Evolutionary conservation across 2,797 vertebrate genomes (phyloP).

Genomic region (Girardinus metallicus): DNA sequence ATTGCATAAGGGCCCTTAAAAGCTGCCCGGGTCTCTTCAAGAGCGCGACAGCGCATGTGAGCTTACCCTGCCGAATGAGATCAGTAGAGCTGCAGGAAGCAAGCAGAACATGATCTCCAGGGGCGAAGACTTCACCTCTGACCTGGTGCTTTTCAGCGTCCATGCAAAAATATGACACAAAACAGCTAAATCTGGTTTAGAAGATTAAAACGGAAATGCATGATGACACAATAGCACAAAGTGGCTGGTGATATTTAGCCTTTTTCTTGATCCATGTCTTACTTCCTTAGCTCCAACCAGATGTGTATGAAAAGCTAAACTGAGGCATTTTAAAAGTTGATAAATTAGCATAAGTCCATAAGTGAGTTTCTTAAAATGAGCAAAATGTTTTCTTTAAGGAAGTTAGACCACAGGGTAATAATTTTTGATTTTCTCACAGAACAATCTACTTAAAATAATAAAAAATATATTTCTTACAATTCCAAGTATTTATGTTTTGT

Average conservation of each 20-base stretch:
- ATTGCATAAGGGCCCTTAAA: conserved; percentile 57
- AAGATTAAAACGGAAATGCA: background rate
- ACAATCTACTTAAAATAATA: no score
- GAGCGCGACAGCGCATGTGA: conserved; percentile 12
- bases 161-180: conserved; percentile 7
- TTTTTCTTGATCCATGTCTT: background rate
- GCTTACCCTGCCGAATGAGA: conserved; percentile 30
- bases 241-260: background rate
- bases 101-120: conserved; percentile 15
- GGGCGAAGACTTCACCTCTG: conserved; percentile 58
- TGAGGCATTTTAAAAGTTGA: conserved; percentile 18
- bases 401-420: background rate
- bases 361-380: background rate
- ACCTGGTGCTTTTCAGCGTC: conserved; percentile 26
- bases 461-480: no score
- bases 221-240: background rate
- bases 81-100: conserved; percentile 15
- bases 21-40: conserved; percentile 37
- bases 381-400: conserved; percentile 20
- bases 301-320: background rate
- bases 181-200: background rate
- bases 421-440: background rate
- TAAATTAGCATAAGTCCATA: conserved; percentile 11
- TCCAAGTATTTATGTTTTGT: background rate
- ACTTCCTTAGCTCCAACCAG: background rate